Evolutionary conservation across 2,888 invertebrate species (phyloP), one percentile per base, ranked within the genome.

Genomic region (Imbricaverruca yamaguchii): DNA sequence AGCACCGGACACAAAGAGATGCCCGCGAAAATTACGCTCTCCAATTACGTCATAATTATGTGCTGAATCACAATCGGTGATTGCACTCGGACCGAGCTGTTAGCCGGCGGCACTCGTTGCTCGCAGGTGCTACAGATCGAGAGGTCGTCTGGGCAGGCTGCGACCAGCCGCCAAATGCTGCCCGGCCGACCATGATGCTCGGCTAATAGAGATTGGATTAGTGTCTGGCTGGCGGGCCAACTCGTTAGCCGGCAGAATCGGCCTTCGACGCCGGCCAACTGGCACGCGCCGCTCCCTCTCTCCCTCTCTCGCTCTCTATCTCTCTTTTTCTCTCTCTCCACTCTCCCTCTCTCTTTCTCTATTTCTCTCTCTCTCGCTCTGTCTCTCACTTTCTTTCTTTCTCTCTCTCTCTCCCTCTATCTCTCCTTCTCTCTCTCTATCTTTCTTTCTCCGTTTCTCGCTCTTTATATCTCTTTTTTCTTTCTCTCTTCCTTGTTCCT

Each of bases 181-280:
- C 69, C 8, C 15, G 15, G 69, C 13, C 25, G 39, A 1, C 15
- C 39, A 39, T 69, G 69, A 69, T 69, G 39, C 6, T 39, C 39
- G 15, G 3, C 39, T 69, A 69, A 69, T 39, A 69, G 69, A 69
- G 69, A 69, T 69, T 69, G 69, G 69, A 69, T 69, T 69, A 69
- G 25, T 12, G 39, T 15, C 69, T 25, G 69, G 25, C 69, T 25
- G 69, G 13, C 15, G 39, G 7, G 23, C 15, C 39, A 3, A 15
- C 69, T 69, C 39, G 69, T 69, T 69, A 69, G 69, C 9, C 25
- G 25, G 23, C 69, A 23, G 69, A 11, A 4, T 25, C 12, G 23
- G 39, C 23, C 69, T 13, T 39, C 69, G 69, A 39, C 25, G 39
- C 69, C 23, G 39, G 13, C 15, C 15, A 13, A 25, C 6, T 39